Conservation (phyloP, 2,113 vertebrate species). For the Orientallactaga bullata region DNA sequence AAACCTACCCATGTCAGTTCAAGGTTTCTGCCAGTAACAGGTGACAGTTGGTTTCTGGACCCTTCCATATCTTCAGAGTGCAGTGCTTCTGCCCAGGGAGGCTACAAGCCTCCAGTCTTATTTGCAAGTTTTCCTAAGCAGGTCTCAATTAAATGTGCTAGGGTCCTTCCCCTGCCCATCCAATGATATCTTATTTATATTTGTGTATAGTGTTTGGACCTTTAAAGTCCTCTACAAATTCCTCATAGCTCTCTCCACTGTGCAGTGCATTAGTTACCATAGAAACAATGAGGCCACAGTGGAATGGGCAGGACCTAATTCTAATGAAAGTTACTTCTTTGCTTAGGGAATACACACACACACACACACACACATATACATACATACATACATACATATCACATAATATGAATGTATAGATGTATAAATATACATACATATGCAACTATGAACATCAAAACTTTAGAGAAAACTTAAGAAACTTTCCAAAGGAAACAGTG, state of each 20-base stretch:
- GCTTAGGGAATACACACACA: not conserved
- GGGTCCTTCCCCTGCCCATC: not conserved
- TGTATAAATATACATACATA: not conserved
- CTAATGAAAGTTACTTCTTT: slow-evolving; percentile 58
- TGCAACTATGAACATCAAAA: not conserved
- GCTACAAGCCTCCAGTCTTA: slow-evolving; percentile 25
- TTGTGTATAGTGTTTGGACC: not conserved
- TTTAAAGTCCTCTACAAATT: slow-evolving; percentile 56
- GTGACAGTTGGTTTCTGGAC: not conserved
- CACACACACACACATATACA: not conserved
- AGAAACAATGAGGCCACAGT: slow-evolving; percentile 35
- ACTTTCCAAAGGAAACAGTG: slow-evolving; percentile 28
- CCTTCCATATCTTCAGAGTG: not conserved
- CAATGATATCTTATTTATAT: slow-evolving; percentile 13
- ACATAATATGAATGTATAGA: not conserved
- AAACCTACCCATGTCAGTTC: slow-evolving; percentile 20
- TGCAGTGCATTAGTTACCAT: slow-evolving; percentile 67
- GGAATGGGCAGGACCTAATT: slow-evolving; percentile 19
- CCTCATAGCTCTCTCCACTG: slow-evolving; percentile 7
- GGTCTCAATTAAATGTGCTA: slow-evolving; percentile 27
- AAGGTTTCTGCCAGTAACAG: not conserved
- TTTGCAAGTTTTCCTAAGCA: slow-evolving; percentile 29
- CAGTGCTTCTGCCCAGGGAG: not conserved
- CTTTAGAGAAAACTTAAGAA: slow-evolving; percentile 50
- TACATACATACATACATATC: not conserved